Evolutionary conservation across 2,113 vertebrate genomes (phyloP), one percentile per base, ranked within the genome.

Genomic region (Pleuronectes platessa): DNA sequence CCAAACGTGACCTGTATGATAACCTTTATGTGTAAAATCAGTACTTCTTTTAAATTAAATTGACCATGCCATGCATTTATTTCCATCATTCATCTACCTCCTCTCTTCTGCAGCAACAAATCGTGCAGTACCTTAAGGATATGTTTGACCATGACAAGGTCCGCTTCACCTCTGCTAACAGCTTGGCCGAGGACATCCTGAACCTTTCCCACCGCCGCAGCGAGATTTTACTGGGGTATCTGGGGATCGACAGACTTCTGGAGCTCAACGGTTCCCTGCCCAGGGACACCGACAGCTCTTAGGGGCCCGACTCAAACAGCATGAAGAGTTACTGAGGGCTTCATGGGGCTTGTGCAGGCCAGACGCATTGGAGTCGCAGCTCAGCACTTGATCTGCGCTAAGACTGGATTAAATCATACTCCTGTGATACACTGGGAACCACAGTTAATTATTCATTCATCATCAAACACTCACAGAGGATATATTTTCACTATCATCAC

Each of bases 141-240:
- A 98, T 99, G 97, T 99, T 98, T 37, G 96, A 99, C 81, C 92
- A 98, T 0, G 98, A 99, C 93, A 98, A 96, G 11, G 96, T 99
- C 79, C 96, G 97, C 76, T 99, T 98, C 92, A 96, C 95, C 0
- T 95, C 97, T 0, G 88, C 94, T 68, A 93, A 94, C 2, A 89
- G 93, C 0, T 91, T 99, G 87, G 96, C 97, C 0, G 96, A 99
- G 13, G 97, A 99, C 92, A 92, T 99, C 81, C 68, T 98, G 71
- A 96, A 96, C 79, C 95, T 99, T 51, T 99, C 98, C 0, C 96
- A 96, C 86, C 95, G 97, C 56, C 96, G 98, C 76, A 96, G 97
- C 0, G 96, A 99, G 74, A 99, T 99, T 87, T 94, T 99, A 58
- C 74, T 99, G 10, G 96, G 97, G 0, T 99, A 97, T 35, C 89